Evolutionary conservation across 2,888 invertebrate genomes (phyloP).

Genomic region (Laspeyria flexula): DNA sequence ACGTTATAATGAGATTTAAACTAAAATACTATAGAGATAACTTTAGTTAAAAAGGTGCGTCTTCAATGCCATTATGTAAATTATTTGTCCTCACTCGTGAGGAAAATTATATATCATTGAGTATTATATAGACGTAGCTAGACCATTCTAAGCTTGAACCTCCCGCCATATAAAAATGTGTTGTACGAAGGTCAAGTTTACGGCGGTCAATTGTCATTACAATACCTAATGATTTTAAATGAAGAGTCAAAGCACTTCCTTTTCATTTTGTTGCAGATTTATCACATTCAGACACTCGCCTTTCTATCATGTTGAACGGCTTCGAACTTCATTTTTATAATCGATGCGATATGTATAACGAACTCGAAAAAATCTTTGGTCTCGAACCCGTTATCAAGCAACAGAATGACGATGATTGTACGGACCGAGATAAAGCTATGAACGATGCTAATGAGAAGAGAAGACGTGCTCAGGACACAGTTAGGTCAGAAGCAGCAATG

Average conservation of each 20-base stretch:
- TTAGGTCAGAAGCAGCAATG: constrained; percentile 92
- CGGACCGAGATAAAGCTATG: constrained; percentile 86
- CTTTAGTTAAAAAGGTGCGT: not conserved
- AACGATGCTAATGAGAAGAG: constrained; percentile 87
- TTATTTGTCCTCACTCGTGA: constrained; percentile 10
- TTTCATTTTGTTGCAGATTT: constrained; percentile 94
- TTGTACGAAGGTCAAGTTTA: too few species aligned
- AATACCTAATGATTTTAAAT: too few species aligned
- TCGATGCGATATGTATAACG: constrained; percentile 94
- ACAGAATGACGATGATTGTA: constrained; percentile 85
- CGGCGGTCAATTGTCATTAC: too few species aligned
- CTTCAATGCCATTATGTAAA: not conserved
- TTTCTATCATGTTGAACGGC: constrained; percentile 96
- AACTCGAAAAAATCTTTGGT: constrained; percentile 95
- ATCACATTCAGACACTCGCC: constrained; percentile 96
- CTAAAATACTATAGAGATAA: not conserved
- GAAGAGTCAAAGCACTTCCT: too few species aligned
- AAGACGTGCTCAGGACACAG: constrained; percentile 78
- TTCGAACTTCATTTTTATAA: constrained; percentile 98
- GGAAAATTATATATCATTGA: constrained; percentile 22
- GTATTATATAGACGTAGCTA: not conserved
- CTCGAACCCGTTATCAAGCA: constrained; percentile 92
- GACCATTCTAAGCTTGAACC: not conserved
- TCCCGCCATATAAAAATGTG: too few species aligned
- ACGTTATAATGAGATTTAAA: constrained; percentile 26